These are phyloP conservation scores for Sorex maritimensis DNA, from an alignment of 2,797 vertebrate genomes.

Conservation along the genomic window DNA sequence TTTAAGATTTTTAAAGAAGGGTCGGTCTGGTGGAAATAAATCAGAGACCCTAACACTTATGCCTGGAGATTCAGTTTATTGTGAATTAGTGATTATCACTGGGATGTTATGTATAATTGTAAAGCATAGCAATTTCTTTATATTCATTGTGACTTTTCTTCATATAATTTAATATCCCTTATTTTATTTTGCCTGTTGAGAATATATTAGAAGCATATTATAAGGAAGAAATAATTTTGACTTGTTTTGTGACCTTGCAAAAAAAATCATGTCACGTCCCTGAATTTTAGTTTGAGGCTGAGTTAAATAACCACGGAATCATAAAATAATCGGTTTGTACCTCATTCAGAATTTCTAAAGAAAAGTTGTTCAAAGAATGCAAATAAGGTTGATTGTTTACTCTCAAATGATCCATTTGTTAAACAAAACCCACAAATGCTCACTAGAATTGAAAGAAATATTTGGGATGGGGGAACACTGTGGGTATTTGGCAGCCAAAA, in stretches of 20 bases:
- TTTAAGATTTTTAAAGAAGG: not conserved
- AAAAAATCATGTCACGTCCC: constrained; percentile 40
- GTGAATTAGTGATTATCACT: constrained; percentile 12
- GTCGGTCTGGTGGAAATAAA: constrained; percentile 30
- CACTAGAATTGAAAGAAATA: not conserved
- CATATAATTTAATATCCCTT: constrained; percentile 23
- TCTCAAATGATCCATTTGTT: constrained; percentile 8
- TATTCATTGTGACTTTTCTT: constrained; percentile 7
- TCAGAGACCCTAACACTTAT: not conserved
- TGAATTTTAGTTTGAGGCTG: constrained; percentile 20
- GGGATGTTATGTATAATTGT: not conserved
- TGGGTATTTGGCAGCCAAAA: not conserved
- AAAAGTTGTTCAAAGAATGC: not conserved
- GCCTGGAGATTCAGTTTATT: not conserved
- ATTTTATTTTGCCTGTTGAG: constrained; percentile 20
- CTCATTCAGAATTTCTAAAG: not conserved
- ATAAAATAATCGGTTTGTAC: not conserved
- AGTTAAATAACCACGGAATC: not conserved
- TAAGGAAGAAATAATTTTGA: constrained; percentile 1
- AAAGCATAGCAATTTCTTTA: constrained; percentile 11
- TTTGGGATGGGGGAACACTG: not conserved
- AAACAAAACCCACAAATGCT: not conserved
- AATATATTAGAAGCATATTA: not conserved
- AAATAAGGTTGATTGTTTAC: not conserved
- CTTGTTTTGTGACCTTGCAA: not conserved